Base-by-base conservation (phyloP, 2,888 invertebrate genomes). In the Clistopyga incitator region DNA sequence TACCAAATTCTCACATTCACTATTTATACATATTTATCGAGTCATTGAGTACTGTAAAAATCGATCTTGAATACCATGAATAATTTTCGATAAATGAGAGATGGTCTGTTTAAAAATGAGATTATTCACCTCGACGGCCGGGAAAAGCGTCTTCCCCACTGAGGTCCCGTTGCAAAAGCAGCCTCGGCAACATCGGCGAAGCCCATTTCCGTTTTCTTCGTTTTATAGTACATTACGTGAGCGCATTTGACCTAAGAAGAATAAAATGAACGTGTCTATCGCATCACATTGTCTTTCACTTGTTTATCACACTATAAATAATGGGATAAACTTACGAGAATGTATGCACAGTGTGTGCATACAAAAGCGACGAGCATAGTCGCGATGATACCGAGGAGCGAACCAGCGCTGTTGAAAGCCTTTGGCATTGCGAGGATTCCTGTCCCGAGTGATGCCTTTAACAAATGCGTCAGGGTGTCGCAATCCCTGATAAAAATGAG, bases 371-470 rank as follows among this genome's bases (percentile, higher is more conserved):
- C 97, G 20, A 98, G 93, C 64, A 98, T 94, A 0, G 99, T 97
- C 78, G 97, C 96, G 88, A 97, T 94, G 85, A 98, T 95, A 70
- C 99, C 99, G 84, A 97, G 94, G 84, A 97, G 94, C 54, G 99
- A 94, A 52, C 99, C 99, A 8, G 98, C 96, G 92, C 96, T 95
- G 93, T 96, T 96, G 92, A 99, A 98, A 13, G 99, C 99, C 79
- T 96, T 95, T 0, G 99, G 99, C 97, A 99, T 98, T 1, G 99
- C 95, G 86, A 99, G 95, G 91, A 99, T 98, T 64, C 99, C 99
- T 10, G 99, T 99, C 34, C 99, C 99, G 79, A 99, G 95, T 47
- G 98, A 98, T 6, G 98, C 99, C 94, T 99, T 99, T 89, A 99
- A 94, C 86, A 99, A 95, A 95, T 99, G 98, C 88, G 98, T 98